Conservation (phyloP, 2,797 vertebrate species). For the Cryptoblepharus egeriae region DNA sequence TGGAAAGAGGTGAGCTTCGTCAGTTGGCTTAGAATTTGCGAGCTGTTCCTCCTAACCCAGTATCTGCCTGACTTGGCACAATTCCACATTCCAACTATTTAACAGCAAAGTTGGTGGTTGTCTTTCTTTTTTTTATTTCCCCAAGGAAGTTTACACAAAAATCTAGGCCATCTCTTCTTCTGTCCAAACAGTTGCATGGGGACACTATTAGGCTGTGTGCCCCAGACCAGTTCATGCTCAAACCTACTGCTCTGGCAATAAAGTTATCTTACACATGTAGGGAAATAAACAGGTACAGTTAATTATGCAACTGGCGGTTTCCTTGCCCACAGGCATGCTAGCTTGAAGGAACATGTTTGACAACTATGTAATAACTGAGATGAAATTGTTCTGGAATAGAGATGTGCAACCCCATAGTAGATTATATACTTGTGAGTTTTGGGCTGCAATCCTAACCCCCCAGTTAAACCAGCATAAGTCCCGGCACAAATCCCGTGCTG, state of each 20-base stretch:
- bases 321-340: slow-evolving; percentile 21
- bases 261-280: neutral
- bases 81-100: slow-evolving; percentile 26
- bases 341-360: slow-evolving; percentile 25
- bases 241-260: neutral
- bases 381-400: slow-evolving; percentile 1
- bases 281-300: neutral
- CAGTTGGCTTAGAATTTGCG: slow-evolving; percentile 50
- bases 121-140: too few relatives aligned
- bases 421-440: slow-evolving; percentile 1
- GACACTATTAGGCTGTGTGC: neutral
- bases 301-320: neutral
- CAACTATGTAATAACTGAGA: slow-evolving; percentile 7
- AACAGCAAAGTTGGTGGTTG: neutral
- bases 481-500: too few relatives aligned
- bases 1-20: slow-evolving; percentile 53
- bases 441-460: too few relatives aligned
- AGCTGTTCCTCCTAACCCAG: slow-evolving; percentile 71
- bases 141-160: neutral
- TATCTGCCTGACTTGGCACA: slow-evolving; percentile 65
- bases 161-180: neutral
- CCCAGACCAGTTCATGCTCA: neutral
- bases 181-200: neutral
- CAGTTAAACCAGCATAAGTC: too few relatives aligned
- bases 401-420: neutral